Evolutionary conservation across 2,113 vertebrate genomes (phyloP), one percentile per base, ranked within the genome.

Genomic region (Vulpes vulpes): DNA sequence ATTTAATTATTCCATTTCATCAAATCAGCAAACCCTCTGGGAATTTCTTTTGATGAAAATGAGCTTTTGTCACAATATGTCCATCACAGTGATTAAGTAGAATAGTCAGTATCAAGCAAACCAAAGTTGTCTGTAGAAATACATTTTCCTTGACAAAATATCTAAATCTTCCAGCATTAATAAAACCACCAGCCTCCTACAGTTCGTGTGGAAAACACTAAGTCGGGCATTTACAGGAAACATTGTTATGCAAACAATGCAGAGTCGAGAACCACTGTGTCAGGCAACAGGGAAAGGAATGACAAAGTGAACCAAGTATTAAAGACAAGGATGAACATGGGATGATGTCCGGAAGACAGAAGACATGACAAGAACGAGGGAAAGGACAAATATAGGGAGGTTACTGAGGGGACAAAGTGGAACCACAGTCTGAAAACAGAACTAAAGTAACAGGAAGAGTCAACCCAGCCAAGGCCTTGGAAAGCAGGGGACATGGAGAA

Each of bases 11-110:
- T 95, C 32, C 55, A 87, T 81, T 86, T 96, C 62, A 86, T 69
- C 83, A 69, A 96, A 94, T 88, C 16, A 89, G 12, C 8, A 97
- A 97, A 53, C 38, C 89, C 89, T 94, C 38, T 0, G 23, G 91
- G 95, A 97, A 89, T 93, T 57, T 82, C 93, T 97, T 98, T 93
- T 95, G 90, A 97, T 96, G 87, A 74, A 95, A 96, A 97, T 53
- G n/a, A 98, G 96, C 35, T 92, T 97, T 96, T 90, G 91, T 97
- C 71, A 83, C 71, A 87, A 85, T 65, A 51, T 71, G n/a, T 69
- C 65, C 25, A 80, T 23, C 12, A 86, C 43, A 76, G 20, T 32
- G 64, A 98, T 51, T 87, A 71, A 93, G 93, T 1, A 51, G 80
- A 89, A 89, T 0, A 0, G 80, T 19, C 3, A 25, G 22, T 22